phyloP scores from a whole-genome alignment of 2,888 invertebrate genomes.

The Molanna angustata region DNA sequence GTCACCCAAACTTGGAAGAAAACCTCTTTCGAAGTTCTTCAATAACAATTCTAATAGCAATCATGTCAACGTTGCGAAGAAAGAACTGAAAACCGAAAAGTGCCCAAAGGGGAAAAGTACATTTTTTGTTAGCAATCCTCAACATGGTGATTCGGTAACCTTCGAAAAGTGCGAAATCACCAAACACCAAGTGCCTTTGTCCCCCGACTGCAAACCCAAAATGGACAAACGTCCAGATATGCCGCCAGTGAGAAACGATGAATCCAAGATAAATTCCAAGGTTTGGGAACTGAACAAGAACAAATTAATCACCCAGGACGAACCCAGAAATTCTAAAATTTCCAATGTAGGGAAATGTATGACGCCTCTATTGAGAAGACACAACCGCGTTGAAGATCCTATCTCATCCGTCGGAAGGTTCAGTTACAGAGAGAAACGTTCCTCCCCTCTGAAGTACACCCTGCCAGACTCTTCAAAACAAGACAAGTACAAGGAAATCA shows the following conservation, averaged over 20 bases:
- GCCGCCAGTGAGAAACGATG: not conserved
- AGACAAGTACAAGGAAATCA: slow-evolving; percentile 5
- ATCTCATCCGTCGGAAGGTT: slow-evolving; percentile 41
- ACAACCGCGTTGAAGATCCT: slow-evolving; percentile 39
- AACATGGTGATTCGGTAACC: not conserved
- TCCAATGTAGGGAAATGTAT: slow-evolving; percentile 46
- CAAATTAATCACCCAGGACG: slow-evolving; percentile 10
- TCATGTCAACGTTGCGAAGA: slow-evolving; percentile 5
- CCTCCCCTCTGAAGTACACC: slow-evolving; percentile 36
- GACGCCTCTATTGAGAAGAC: slow-evolving; percentile 50
- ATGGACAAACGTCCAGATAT: slow-evolving; percentile 8
- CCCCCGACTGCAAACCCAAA: slow-evolving; percentile 7
- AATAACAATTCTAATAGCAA: slow-evolving; percentile 15
- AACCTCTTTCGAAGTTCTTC: slow-evolving; percentile 30
- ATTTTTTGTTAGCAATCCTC: slow-evolving; percentile 28
- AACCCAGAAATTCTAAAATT: slow-evolving; percentile 7
- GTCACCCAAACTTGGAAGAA: slow-evolving; percentile 48
- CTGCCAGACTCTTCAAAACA: slow-evolving; percentile 12
- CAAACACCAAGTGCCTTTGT: slow-evolving; percentile 14
- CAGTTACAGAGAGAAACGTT: slow-evolving; percentile 45
- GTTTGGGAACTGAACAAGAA: slow-evolving; percentile 19
- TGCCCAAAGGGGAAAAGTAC: slow-evolving; percentile 29
- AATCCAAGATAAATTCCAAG: slow-evolving; percentile 3
- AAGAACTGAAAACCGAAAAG: slow-evolving; percentile 22
- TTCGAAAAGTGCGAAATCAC: slow-evolving; percentile 1